These are phyloP conservation scores for Oophaga sylvatica DNA, from an alignment of 2,797 vertebrate genomes.

Conservation along the genomic window DNA sequence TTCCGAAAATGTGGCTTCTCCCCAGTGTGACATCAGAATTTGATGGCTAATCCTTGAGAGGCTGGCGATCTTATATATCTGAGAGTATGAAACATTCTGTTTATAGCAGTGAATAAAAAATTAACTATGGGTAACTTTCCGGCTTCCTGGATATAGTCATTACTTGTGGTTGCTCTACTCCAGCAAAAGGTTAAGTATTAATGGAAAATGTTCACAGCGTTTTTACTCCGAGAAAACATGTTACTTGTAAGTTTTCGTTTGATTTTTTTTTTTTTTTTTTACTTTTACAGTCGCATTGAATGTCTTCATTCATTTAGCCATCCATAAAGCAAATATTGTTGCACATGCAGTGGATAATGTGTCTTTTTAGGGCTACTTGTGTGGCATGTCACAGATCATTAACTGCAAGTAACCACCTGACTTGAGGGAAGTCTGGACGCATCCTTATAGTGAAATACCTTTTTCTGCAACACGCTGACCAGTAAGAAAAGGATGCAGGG, in stretches of 20 bases:
- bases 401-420: constrained; percentile 90
- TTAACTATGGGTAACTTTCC: constrained; percentile 76
- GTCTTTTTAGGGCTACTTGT: constrained; percentile 96
- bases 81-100: constrained; percentile 68
- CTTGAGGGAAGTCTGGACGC: constrained; percentile 89
- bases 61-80: constrained; percentile 64
- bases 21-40: constrained; percentile 60
- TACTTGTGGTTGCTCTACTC: constrained; percentile 78
- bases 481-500: constrained; percentile 84
- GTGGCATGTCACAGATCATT: constrained; percentile 99
- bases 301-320: constrained; percentile 97
- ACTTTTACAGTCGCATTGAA: constrained; percentile 91
- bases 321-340: constrained; percentile 99
- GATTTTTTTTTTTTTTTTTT: constrained; percentile 80
- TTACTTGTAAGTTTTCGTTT: constrained; percentile 87
- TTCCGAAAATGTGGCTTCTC: constrained; percentile 19
- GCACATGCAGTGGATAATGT: constrained; percentile 97
- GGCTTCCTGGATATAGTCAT: constrained; percentile 74
- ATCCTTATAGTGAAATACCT: constrained; percentile 89
- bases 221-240: constrained; percentile 82
- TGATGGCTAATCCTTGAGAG: constrained; percentile 63
- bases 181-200: constrained; percentile 86
- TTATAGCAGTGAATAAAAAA: constrained; percentile 73
- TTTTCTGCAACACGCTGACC: constrained; percentile 88
- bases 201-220: constrained; percentile 83